A percentile compares a stretch with the other conserved stretches of the same genome.
phyloP scores from a whole-genome alignment of 2,888 invertebrate species.

The Tipula lateralis region DNA sequence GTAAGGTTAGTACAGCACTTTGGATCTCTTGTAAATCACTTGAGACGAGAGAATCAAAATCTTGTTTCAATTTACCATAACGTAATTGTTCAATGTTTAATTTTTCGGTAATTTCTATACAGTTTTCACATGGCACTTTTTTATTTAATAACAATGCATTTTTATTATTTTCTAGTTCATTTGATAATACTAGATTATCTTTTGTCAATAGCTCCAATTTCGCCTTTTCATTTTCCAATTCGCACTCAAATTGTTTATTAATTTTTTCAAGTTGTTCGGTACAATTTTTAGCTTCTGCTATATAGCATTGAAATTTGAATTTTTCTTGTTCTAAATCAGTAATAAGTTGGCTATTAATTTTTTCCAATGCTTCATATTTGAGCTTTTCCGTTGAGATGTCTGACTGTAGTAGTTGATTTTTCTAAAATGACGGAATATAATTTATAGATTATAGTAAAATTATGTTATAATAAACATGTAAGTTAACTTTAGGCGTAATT shows the following conservation, averaged over 20 bases:
- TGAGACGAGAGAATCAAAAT: neutral
- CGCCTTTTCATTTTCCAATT: neutral
- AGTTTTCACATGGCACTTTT: neutral
- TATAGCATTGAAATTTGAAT: neutral
- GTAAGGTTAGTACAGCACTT: neutral
- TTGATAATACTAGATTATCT: neutral
- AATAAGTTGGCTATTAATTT: neutral
- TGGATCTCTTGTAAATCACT: neutral
- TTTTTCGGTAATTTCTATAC: neutral
- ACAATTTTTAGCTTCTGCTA: neutral
- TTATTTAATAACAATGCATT: neutral
- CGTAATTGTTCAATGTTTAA: neutral
- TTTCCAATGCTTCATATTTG: neutral
- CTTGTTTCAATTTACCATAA: neutral
- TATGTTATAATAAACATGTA: too few relatives aligned
- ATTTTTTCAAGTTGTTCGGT: neutral
- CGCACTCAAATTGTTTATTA: neutral
- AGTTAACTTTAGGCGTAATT: too few relatives aligned
- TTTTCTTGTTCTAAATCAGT: slow-evolving; percentile 14
- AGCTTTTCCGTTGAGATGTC: neutral
- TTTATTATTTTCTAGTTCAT: neutral
- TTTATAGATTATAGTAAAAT: too few relatives aligned
- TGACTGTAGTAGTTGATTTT: neutral
- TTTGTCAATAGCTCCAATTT: neutral
- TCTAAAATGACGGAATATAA: neutral